Base-by-base conservation (phyloP, 2,888 invertebrate genomes). In the Xestia ashworthii region DNA sequence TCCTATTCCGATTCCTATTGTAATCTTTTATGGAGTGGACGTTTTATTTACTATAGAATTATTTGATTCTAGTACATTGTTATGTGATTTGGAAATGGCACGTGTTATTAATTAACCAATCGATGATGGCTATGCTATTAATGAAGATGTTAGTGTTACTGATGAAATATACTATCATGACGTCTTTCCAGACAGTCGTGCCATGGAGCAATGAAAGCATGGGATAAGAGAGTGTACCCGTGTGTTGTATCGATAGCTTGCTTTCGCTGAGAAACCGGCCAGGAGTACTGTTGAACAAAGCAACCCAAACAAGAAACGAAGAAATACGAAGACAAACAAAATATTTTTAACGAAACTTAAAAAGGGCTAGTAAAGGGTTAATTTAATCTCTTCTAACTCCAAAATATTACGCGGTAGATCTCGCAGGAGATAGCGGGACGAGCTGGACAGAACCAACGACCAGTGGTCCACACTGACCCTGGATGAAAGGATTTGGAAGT, bases 31-130 rank as follows among this genome's bases (percentile, higher is more conserved):
- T 55, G 32, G 38, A 74, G 65, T 53, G 44, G 14, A 16, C 71
- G 16, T 25, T 66, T 69, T 22, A 66, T 65, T 81, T 70, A 32
- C n/a, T 67, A 25, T 14, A n/a, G 6, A 55, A 83, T 77, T 41
- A 67, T 48, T 6, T 25, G 22, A 25, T 25, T 50, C 22, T 4
- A 6, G 32, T 22, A 22, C 14, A n/a, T 53, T 53, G 38, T 1
- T 62, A 62, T 12, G 32, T 32, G 12, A 44, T 55, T 68, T 32
- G 1, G 8, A 53, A 67, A 25, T n/a, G 4, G 9, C 25, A n/a
- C 3, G 11, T 4, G 16, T 14, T 25, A 53, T 16, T 5, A 0
- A 77, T 77, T 67, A 5, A 22, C 0, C 6, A 46, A 38, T 12
- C 0, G 5, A 41, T 53, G 6, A n/a, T 46, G 14, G 4, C 9